A percentile compares a stretch with the other conserved stretches of the same genome.
These are phyloP conservation scores for Tanaodytes sp. DNA, from an alignment of 2,888 invertebrate species.

Conservation along the genomic window DNA sequence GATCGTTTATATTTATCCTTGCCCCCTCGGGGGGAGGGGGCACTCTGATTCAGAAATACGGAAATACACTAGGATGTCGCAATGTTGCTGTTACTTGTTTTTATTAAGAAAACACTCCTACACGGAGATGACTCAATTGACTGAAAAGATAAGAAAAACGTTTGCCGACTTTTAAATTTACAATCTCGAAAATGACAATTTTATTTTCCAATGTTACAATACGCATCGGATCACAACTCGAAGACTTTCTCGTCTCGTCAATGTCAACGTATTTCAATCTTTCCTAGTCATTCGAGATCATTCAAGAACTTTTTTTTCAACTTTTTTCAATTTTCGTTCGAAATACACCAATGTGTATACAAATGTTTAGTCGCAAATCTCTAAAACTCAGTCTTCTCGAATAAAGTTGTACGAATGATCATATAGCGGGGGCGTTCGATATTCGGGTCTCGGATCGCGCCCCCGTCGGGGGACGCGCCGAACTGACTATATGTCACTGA, in stretches of 20 bases:
- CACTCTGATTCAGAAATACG: slow-evolving; percentile 38
- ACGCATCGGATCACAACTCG: slow-evolving; percentile 56
- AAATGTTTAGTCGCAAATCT: slow-evolving; percentile 53
- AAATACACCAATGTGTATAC: slow-evolving; percentile 50
- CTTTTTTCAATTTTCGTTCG: slow-evolving; percentile 34
- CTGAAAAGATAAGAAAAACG: slow-evolving; percentile 27
- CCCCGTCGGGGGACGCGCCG: slow-evolving; percentile 52
- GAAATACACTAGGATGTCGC: slow-evolving; percentile 47
- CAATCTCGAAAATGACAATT: slow-evolving; percentile 21
- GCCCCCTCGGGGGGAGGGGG: slow-evolving; percentile 41
- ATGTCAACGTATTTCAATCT: neutral
- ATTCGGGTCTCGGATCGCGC: slow-evolving; percentile 46
- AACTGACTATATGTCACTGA: slow-evolving; percentile 46
- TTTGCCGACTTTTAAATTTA: neutral
- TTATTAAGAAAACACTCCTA: slow-evolving; percentile 49
- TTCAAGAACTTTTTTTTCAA: slow-evolving; percentile 31
- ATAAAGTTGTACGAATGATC: slow-evolving; percentile 53
- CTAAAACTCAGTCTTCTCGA: slow-evolving; percentile 61
- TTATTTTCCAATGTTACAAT: slow-evolving; percentile 41
- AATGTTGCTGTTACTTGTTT: slow-evolving; percentile 38
- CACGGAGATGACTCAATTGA: slow-evolving; percentile 37
- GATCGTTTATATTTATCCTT: no score
- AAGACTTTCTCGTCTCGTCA: slow-evolving; percentile 39
- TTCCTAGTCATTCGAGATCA: slow-evolving; percentile 13
- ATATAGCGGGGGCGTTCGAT: slow-evolving; percentile 25